These are phyloP conservation scores for Coenonympha glycerion DNA, from an alignment of 2,888 invertebrate genomes.

Conservation along the genomic window DNA sequence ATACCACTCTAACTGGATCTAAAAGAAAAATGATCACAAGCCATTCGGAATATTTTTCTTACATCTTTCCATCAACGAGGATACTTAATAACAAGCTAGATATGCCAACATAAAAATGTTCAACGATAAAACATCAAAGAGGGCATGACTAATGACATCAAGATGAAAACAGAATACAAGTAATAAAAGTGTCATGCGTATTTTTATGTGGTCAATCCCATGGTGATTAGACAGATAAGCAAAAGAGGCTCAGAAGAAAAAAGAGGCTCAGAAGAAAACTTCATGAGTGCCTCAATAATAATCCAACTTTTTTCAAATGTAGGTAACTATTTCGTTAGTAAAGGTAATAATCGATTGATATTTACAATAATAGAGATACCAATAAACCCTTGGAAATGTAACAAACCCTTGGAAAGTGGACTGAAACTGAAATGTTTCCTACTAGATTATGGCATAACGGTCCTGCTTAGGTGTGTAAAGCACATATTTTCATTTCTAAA, in stretches of 20 bases:
- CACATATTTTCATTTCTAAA: too few species aligned
- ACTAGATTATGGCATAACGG: too few species aligned
- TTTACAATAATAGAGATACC: too few species aligned
- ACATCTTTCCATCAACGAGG: conserved; percentile 46
- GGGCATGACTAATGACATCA: conserved; percentile 63
- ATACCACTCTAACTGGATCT: conserved; percentile 26
- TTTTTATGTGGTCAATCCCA: conserved; percentile 44
- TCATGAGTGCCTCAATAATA: background rate
- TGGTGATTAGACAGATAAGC: conserved; percentile 28
- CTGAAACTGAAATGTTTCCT: too few species aligned
- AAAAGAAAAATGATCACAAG: conserved; percentile 32
- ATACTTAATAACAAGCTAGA: conserved; percentile 48
- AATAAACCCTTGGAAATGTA: too few species aligned
- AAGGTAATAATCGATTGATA: too few species aligned
- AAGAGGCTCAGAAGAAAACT: background rate
- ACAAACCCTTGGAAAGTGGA: too few species aligned
- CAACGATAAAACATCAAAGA: conserved; percentile 67
- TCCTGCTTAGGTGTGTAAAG: too few species aligned
- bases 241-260: background rate
- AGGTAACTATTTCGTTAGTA: too few species aligned
- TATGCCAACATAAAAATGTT: conserved; percentile 61
- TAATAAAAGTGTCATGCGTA: conserved; percentile 66
- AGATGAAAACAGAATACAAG: conserved; percentile 64
- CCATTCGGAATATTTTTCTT: conserved; percentile 38
- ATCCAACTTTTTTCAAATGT: too few species aligned